Evolutionary conservation across 2,113 vertebrate species (phyloP), one percentile per base, ranked within the genome.

Genomic region (Alethe diademata): DNA sequence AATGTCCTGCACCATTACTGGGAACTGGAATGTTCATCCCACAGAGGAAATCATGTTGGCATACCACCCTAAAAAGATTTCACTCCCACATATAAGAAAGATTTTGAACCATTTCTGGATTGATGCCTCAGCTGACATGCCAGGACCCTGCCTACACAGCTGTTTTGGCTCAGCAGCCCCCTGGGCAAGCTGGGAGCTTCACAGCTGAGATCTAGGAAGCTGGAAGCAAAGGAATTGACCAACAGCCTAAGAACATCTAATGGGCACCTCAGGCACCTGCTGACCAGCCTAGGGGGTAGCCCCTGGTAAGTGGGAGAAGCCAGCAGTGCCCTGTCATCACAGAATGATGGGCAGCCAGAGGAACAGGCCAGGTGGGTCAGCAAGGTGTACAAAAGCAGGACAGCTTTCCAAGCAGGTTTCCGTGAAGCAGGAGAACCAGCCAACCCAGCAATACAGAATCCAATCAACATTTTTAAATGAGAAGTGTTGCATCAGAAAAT

Each of bases 371-470:
- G 71, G 75, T 91, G 73, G 66, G 87, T 92, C 42, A 57, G 9
- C 71, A 71, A 58, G 28, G 61, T 8, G 26, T 65, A 80, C 3
- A 0, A 78, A 60, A 84, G 74, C 78, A 76, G 24, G 70, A 85
- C 84, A 83, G 64, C 67, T 93, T 95, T 96, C 67, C 92, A 92
- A 96, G 94, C 95, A 96, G 92, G 94, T 93, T 94, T 87, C 57
- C 61, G 1, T 78, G 73, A 95, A 91, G 95, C 45, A 57, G 94
- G 94, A 95, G 92, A 97, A 96, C 95, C 91, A 93, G 96, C 65
- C 89, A 92, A 64, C 94, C 95, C 83, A 93, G 95, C 91, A 96
- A 45, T 29, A 48, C 65, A 81, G 57, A 95, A 93, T 47, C 67
- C 67, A 93, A 81, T 92, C 90, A 70, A 75, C 78, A 47, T 61